Evolutionary conservation across 2,113 vertebrate genomes (phyloP), one percentile per base, ranked within the genome.

Genomic region (Rhea pennata): DNA sequence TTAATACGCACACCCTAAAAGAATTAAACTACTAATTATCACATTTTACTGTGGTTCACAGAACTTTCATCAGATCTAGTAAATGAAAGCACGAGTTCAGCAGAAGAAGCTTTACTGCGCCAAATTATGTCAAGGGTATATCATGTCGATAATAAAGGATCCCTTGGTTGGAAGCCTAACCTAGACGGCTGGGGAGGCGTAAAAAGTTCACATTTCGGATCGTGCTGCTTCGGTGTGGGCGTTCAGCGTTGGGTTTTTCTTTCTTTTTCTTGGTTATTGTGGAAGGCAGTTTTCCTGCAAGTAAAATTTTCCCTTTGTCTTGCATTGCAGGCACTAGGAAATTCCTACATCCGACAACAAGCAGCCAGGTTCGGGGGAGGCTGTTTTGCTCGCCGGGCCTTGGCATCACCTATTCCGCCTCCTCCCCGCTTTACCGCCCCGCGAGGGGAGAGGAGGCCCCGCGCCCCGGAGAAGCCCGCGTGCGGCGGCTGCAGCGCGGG

Each of bases 21-120:
- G 93, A 98, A 98, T 98, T 98, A 98, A 98, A 97, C 94, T 96
- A 95, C 96, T 97, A 97, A 98, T 97, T 98, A 98, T 97, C 94
- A 93, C 97, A 96, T 97, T 97, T 97, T 97, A 96, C 95, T 42
- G 95, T 97, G 97, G 97, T 97, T 97, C 97, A 97, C 91, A 94
- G 90, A 95, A 97, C 94, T 98, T 98, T 94, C 95, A 97, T 98
- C 95, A 96, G 96, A 88, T 96, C 93, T 94, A 92, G 91, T 96
- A 97, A 97, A 96, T 95, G 97, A 97, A 97, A 85, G 97, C 96
- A 91, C 92, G 86, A 97, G 97, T 97, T 97, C 97, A 97, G 92
- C 90, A 96, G 96, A 96, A 93, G 94, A 92, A 95, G 93, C 92
- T 96, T 95, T 90, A 96, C 92, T 89, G 70, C 74, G 87, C 96